Conservation (phyloP, 2,888 invertebrate genomes). For the Steromphala cineraria region DNA sequence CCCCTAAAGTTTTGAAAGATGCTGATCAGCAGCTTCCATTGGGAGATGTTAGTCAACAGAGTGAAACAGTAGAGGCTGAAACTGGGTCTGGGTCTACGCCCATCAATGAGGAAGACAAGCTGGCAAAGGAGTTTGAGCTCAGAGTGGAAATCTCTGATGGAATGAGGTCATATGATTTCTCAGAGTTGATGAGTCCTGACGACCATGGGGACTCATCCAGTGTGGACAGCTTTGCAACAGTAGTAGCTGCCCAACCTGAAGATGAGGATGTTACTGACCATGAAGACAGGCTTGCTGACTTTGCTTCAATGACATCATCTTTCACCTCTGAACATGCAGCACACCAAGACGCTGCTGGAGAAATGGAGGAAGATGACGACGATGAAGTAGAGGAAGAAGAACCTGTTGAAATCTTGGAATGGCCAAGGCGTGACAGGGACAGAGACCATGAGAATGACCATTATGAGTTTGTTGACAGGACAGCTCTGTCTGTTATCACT, state of each 20-base stretch:
- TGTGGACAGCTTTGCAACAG: conserved; percentile 75
- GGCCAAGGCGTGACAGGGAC: conserved; percentile 22
- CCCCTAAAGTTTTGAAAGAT: conserved; percentile 34
- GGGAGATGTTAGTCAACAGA: conserved; percentile 23
- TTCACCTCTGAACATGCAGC: conserved; percentile 72
- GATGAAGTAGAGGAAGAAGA: conserved; percentile 36
- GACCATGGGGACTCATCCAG: conserved; percentile 72
- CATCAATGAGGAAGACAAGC: conserved; percentile 19
- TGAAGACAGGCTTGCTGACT: conserved; percentile 80
- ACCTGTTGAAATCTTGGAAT: conserved; percentile 25
- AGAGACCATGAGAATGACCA: conserved; percentile 63
- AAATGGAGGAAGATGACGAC: conserved; percentile 24
- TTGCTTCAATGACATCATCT: conserved; percentile 77
- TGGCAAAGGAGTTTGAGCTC: neutral
- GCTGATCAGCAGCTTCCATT: conserved; percentile 14
- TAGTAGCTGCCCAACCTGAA: conserved; percentile 69
- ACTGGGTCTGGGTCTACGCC: conserved; percentile 35
- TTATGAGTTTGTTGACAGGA: conserved; percentile 69
- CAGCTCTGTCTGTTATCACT: conserved; percentile 68
- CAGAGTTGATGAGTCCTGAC: conserved; percentile 43
- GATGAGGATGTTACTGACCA: conserved; percentile 80
- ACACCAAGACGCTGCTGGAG: conserved; percentile 31
- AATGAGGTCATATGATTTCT: conserved; percentile 19
- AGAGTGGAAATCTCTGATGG: conserved; percentile 5
- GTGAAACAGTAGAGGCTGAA: conserved; percentile 37